phyloP scores from a whole-genome alignment of 1,140 invertebrate species.

The Lethrus apterus region DNA sequence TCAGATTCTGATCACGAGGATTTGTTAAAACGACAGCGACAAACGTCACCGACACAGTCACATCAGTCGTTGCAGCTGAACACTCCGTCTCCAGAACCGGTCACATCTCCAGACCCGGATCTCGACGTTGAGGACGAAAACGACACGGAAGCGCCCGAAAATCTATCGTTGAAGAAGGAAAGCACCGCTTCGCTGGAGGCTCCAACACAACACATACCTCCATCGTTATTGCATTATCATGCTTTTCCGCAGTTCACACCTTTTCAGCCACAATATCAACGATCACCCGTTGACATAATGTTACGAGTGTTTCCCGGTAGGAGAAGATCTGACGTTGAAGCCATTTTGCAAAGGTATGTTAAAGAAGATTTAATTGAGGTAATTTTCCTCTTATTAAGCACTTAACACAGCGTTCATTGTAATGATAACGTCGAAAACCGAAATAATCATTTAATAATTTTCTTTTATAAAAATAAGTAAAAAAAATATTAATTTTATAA shows the following conservation, averaged over 20 bases:
- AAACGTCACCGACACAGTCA: slow-evolving; percentile 20
- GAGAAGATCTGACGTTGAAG: slow-evolving; percentile 74
- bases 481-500: no score
- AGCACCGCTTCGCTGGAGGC: slow-evolving; percentile 33
- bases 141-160: slow-evolving; percentile 52
- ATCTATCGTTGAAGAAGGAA: slow-evolving; percentile 50
- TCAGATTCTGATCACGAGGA: slow-evolving; percentile 43
- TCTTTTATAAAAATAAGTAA: no score
- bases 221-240: slow-evolving; percentile 41
- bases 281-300: slow-evolving; percentile 67
- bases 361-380: no score
- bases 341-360: slow-evolving; percentile 60
- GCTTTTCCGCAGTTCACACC: slow-evolving; percentile 40
- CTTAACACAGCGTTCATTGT: no score
- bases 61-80: slow-evolving; percentile 33
- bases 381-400: no score
- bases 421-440: no score
- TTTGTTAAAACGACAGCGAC: slow-evolving; percentile 31
- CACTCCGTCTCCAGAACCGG: slow-evolving; percentile 43
- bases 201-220: slow-evolving; percentile 36
- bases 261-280: slow-evolving; percentile 45
- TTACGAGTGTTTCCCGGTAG: slow-evolving; percentile 77
- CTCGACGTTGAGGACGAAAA: slow-evolving; percentile 45
- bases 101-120: slow-evolving; percentile 45
- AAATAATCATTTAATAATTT: no score